Evolutionary conservation across 2,888 invertebrate genomes (phyloP).

Genomic region (Luperina testacea): DNA sequence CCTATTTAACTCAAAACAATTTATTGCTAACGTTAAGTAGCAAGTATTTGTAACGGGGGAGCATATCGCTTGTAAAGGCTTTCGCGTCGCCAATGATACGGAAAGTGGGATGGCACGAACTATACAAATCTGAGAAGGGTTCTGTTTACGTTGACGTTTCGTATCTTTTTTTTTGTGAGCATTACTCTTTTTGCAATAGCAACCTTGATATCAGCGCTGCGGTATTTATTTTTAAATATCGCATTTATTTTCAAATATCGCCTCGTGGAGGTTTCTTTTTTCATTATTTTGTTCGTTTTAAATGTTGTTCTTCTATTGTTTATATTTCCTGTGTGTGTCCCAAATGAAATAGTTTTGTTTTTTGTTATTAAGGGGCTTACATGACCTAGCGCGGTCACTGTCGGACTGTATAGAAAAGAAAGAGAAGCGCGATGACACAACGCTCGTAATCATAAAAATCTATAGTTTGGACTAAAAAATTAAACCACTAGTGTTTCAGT

Average conservation of each 20-base stretch:
- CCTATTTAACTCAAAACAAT: conserved; percentile 22
- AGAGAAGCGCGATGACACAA: too few relatives aligned
- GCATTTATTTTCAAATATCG: neutral
- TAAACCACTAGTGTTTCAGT: too few relatives aligned
- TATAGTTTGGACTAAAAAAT: too few relatives aligned
- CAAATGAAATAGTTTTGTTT: neutral
- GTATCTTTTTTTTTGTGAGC: neutral
- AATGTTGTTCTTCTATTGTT: neutral
- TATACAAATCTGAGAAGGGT: conserved; percentile 52
- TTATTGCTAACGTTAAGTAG: conserved; percentile 33
- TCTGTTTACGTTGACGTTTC: conserved; percentile 35
- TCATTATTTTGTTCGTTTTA: neutral
- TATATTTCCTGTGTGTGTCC: neutral
- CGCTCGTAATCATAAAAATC: too few relatives aligned
- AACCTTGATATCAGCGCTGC: neutral
- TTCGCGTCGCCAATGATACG: conserved; percentile 67
- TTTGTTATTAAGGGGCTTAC: neutral
- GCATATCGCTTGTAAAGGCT: conserved; percentile 67
- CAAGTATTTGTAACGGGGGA: conserved; percentile 58
- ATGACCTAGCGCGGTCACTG: too few relatives aligned
- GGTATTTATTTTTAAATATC: neutral
- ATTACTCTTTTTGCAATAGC: neutral
- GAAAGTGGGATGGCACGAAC: conserved; percentile 63
- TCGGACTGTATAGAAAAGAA: too few relatives aligned
- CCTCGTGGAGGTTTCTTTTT: neutral